Evolutionary conservation across 2,888 invertebrate genomes (phyloP), one percentile per base, ranked within the genome.

Genomic region (Tholera decimalis): DNA sequence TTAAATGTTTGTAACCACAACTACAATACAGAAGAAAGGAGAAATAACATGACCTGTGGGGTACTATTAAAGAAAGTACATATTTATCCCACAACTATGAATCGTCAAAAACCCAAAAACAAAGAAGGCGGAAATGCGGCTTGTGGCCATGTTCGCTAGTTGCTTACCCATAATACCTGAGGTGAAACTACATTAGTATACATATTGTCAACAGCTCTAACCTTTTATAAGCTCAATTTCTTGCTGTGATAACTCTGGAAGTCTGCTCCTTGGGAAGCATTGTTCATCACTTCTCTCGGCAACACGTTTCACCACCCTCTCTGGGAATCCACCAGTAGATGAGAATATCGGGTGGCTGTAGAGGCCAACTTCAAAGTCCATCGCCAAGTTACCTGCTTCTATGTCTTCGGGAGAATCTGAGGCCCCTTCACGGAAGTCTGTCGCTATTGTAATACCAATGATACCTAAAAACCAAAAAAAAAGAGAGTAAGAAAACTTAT

Each of bases 271-370:
- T 0, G 80, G 68, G 64, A 88, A 95, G 0, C 96, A 96, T 85
- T 96, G 96, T 41, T 89, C 82, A 3, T 79, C 80, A 73, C 96
- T 96, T 64, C 92, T 95, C 37, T 88, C 84, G 0, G 88, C 93
- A 1, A 96, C 87, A 11, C 89, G 81, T 30, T 90, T 78, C 37
- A 93, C 91, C 60, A 96, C 91, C 9, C 93, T 82, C 3, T 91
- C 82, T 0, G 96, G 96, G 69, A 95, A 96, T 33, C 96, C 96
- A 0, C 96, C 96, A 15, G 88, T 81, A 0, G 80, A 64, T 0
- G 91, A 88, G 77, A 93, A 95, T 75, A 96, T 94, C 0, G 96
- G 96, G 77, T 96, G 90, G n/a, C 90, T 88, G 73, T 93, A 95
- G 54, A 94, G 75, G 0, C 94, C 95, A 0, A 91, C 87, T 73